Evolutionary conservation across 2,797 vertebrate genomes (phyloP).

Genomic region (Onychomys torridus): DNA sequence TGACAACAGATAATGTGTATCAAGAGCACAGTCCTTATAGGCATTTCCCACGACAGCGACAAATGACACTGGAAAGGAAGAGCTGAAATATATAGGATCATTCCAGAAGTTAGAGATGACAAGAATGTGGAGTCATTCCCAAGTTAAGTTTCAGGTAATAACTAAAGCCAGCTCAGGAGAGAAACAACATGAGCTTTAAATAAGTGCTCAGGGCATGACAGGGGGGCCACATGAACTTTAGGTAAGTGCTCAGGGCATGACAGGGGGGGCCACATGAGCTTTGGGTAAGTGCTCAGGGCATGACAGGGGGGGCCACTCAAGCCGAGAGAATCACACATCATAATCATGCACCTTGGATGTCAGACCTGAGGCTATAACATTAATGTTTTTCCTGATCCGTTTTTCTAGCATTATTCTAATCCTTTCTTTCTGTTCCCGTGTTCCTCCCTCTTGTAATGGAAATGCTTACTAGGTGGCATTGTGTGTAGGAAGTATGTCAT

Average conservation of each 20-base stretch:
- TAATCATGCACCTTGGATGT: background rate
- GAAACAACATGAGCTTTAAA: background rate
- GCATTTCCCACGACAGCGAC: background rate
- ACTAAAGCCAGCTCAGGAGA: background rate
- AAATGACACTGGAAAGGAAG: background rate
- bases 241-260: background rate
- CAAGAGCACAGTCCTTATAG: background rate
- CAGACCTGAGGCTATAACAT: background rate
- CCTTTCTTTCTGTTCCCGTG: background rate
- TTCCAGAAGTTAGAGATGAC: background rate
- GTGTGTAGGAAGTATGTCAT: background rate
- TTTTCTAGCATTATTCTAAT: background rate
- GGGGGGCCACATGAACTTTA: background rate
- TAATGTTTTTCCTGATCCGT: background rate
- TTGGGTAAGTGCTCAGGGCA: background rate
- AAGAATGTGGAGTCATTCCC: background rate
- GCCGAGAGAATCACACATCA: background rate
- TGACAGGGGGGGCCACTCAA: background rate
- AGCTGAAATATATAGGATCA: background rate
- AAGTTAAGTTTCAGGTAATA: background rate
- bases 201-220: background rate
- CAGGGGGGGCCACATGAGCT: background rate
- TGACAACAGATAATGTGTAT: background rate
- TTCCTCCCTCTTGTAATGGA: background rate
- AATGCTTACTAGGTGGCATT: background rate